Conservation (phyloP, 2,113 vertebrate genomes). For the Oryzias melastigma region DNA sequence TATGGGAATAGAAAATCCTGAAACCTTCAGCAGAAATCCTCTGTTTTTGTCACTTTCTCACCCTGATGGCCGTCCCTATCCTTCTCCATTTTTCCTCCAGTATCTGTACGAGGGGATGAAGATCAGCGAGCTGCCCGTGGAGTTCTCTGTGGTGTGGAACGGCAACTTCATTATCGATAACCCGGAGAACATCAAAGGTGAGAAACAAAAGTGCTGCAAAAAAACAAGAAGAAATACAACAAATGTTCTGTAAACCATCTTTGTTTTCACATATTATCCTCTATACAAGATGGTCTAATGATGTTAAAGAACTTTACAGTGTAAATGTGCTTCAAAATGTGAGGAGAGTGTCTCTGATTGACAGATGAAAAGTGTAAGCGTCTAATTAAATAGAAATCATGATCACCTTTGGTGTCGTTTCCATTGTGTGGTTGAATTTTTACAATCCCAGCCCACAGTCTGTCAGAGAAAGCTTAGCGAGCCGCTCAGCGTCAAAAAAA, state of each 20-base stretch:
- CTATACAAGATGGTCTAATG: background rate
- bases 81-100: slow-evolving; percentile 61
- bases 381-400: no score
- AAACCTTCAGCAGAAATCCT: slow-evolving; percentile 36
- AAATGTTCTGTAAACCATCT: no score
- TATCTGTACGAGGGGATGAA: slow-evolving; percentile 96
- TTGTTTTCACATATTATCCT: slow-evolving; percentile 2
- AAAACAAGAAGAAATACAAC: no score
- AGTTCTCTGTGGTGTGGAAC: slow-evolving; percentile 98
- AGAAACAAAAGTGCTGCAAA: slow-evolving; percentile 8
- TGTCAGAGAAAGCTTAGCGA: no score
- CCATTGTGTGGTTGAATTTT: no score
- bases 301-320: background rate
- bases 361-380: no score
- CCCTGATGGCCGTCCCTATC: slow-evolving; percentile 3
- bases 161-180: slow-evolving; percentile 99
- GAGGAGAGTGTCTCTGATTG: no score
- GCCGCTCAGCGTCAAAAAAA: no score
- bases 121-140: slow-evolving; percentile 92
- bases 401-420: no score
- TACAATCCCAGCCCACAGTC: no score
- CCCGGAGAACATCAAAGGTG: slow-evolving; percentile 93
- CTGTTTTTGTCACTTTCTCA: slow-evolving; percentile 18
- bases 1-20: slow-evolving; percentile 14
- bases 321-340: no score